These are phyloP conservation scores for Syrista parreyssii DNA, from an alignment of 2,888 invertebrate species.

Conservation along the genomic window DNA sequence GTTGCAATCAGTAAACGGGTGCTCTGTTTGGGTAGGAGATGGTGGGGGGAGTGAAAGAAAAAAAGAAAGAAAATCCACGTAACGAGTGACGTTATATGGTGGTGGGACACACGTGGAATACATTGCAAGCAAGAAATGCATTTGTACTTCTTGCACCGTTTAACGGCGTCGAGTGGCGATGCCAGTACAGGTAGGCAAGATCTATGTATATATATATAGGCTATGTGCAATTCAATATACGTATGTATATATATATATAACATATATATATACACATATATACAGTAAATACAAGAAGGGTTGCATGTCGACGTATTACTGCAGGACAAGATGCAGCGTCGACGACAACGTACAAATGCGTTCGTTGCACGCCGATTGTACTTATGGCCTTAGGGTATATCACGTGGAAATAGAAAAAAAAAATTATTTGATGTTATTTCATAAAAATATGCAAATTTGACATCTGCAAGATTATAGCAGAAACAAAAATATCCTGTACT, in stretches of 20 bases:
- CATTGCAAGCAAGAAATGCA: slow-evolving; percentile 4
- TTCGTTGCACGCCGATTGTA: neutral
- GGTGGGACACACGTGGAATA: neutral
- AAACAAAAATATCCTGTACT: neutral
- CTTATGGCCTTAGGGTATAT: neutral
- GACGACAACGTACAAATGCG: neutral
- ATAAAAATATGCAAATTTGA: neutral
- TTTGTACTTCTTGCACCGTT: slow-evolving; percentile 6
- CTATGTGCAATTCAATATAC: neutral
- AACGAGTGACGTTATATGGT: slow-evolving; percentile 4
- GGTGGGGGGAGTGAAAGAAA: neutral
- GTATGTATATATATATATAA: neutral
- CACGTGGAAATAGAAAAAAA: neutral
- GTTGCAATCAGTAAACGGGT: neutral
- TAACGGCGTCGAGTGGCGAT: slow-evolving; percentile 1
- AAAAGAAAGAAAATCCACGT: neutral
- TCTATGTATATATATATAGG: neutral
- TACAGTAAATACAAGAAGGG: neutral
- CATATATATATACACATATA: neutral
- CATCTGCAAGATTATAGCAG: neutral
- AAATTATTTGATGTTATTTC: neutral
- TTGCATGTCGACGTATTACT: neutral
- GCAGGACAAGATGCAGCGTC: neutral
- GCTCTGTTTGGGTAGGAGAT: neutral
- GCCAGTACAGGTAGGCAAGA: neutral